A percentile compares a stretch with the other conserved stretches of the same genome.
These are phyloP conservation scores for Hypena proboscidalis DNA, from an alignment of 2,888 invertebrate genomes.

Conservation along the genomic window DNA sequence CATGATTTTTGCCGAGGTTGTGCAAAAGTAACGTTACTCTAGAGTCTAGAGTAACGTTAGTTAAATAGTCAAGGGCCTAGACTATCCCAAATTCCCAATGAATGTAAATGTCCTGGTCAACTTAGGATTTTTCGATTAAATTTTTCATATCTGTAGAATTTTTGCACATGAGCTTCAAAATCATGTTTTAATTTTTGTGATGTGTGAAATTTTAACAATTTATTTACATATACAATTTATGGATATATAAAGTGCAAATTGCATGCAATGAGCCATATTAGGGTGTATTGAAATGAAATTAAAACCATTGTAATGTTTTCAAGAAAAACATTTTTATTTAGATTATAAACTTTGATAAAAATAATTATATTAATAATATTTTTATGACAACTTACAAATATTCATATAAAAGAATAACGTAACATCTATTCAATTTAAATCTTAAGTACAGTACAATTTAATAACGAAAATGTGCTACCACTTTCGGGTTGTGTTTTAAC, in stretches of 20 bases:
- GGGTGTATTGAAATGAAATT: constrained; percentile 32
- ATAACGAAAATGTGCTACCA: constrained; percentile 82
- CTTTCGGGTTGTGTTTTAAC: constrained; percentile 80
- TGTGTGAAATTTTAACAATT: too few species aligned
- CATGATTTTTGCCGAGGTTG: too few species aligned
- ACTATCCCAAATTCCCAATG: too few species aligned
- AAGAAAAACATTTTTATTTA: constrained; percentile 86
- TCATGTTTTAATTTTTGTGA: too few species aligned
- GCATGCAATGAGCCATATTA: not conserved
- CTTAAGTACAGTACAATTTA: constrained; percentile 79
- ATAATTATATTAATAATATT: constrained; percentile 86
- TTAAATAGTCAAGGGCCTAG: too few species aligned
- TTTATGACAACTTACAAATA: constrained; percentile 85
- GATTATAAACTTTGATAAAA: constrained; percentile 87
- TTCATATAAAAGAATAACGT: constrained; percentile 85
- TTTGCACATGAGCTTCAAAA: too few species aligned
- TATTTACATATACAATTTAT: too few species aligned
- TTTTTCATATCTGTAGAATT: too few species aligned
- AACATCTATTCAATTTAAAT: constrained; percentile 82
- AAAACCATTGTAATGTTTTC: constrained; percentile 71
- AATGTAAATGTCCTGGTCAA: too few species aligned
- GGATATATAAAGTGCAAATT: not conserved
- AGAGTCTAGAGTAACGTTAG: too few species aligned
- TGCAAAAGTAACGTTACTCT: too few species aligned
- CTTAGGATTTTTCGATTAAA: too few species aligned